These are phyloP conservation scores for Melanerpes aurifrons DNA, from an alignment of 2,113 vertebrate species.

Conservation along the genomic window DNA sequence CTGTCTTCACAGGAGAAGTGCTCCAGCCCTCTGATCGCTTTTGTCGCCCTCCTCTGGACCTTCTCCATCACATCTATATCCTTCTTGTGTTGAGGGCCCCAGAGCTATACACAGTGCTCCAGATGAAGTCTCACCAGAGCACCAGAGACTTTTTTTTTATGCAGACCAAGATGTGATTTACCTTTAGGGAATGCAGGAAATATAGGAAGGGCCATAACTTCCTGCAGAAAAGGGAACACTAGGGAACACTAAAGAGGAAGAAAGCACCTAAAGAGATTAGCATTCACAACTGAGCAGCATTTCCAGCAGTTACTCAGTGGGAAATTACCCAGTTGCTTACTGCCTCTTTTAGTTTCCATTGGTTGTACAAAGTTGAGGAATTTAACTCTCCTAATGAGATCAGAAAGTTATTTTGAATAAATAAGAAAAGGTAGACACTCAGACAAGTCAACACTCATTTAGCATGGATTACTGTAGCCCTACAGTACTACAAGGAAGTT, in stretches of 20 bases:
- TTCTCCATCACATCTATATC: no score
- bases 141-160: no score
- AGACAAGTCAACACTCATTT: not conserved
- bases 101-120: no score
- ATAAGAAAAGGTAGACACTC: not conserved
- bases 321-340: not conserved
- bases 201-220: not conserved
- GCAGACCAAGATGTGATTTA: no score
- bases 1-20: no score
- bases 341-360: not conserved
- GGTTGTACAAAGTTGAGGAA: not conserved
- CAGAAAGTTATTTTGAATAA: conserved; percentile 2
- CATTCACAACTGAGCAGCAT: not conserved
- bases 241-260: not conserved
- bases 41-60: no score
- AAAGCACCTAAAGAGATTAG: not conserved
- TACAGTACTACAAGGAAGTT: not conserved
- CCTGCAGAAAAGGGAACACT: not conserved
- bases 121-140: no score
- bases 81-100: no score
- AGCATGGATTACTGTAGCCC: not conserved
- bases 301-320: not conserved
- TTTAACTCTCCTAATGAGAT: not conserved
- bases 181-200: not conserved
- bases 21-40: no score